phyloP scores from a whole-genome alignment of 2,797 vertebrate species.

The Falco naumanni region DNA sequence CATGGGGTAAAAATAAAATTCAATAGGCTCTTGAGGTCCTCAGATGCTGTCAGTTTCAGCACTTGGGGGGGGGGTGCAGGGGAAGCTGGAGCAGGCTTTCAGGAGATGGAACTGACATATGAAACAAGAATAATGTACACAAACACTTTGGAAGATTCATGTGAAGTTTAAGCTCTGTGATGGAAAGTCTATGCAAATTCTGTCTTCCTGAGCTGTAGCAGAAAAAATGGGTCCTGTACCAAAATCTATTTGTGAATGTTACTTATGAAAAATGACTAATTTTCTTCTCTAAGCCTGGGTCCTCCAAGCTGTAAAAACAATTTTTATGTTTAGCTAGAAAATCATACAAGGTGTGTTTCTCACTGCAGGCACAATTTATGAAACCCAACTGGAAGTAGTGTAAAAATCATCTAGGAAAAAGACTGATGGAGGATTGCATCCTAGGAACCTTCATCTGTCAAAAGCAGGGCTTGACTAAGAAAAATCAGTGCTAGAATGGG shows the following conservation, averaged over 20 bases:
- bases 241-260: background rate
- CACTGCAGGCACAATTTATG: constrained; percentile 27
- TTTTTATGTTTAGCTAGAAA: constrained; percentile 49
- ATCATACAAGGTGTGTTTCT: constrained; percentile 44
- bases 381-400: background rate
- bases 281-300: constrained; percentile 27
- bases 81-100: background rate
- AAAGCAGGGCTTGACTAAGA: background rate
- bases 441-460: background rate
- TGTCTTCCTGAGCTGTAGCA: constrained; percentile 27
- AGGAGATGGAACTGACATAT: background rate
- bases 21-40: background rate
- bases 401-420: background rate
- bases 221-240: background rate
- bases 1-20: background rate
- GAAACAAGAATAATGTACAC: background rate
- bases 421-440: background rate
- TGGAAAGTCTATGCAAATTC: constrained; percentile 42
- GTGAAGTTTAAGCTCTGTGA: background rate
- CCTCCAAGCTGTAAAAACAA: constrained; percentile 62
- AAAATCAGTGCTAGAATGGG: background rate
- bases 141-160: background rate
- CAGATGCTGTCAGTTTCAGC: background rate
- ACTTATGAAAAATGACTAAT: constrained; percentile 60
- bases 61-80: background rate